Conservation (phyloP, 2,797 vertebrate genomes). For the Cephalopachus bancanus region DNA sequence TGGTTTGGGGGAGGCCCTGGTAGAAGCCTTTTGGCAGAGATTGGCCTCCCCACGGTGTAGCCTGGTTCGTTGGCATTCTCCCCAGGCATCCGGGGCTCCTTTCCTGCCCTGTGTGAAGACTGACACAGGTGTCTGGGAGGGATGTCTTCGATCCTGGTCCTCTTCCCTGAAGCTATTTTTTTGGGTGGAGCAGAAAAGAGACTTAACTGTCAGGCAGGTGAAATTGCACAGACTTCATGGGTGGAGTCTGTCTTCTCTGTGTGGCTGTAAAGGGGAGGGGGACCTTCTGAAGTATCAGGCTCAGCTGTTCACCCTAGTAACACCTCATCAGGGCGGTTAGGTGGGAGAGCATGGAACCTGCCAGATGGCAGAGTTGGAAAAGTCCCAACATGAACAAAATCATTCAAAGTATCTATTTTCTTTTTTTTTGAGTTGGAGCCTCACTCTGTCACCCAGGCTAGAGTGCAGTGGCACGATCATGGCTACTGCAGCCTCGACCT, state of each 20-base stretch:
- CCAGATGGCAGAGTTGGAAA: background rate
- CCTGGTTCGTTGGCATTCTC: too few relatives aligned
- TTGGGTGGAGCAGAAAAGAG: background rate
- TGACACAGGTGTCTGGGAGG: too few relatives aligned
- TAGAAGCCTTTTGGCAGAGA: too few relatives aligned
- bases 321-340: too few relatives aligned
- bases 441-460: background rate
- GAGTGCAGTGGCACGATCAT: background rate
- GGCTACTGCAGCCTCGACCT: background rate
- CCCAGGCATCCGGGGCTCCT: too few relatives aligned
- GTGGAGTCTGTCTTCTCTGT: background rate
- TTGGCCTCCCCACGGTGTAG: too few relatives aligned
- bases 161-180: background rate
- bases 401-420: background rate
- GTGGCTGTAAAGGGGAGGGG: background rate
- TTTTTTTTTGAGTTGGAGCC: background rate
- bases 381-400: background rate
- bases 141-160: background rate
- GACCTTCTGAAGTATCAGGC: background rate
- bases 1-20: background rate
- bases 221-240: background rate
- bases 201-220: background rate
- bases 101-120: background rate
- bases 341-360: background rate
- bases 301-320: background rate